phyloP scores from a whole-genome alignment of 2,797 vertebrate genomes.

The Rhyacichthys aspro region DNA sequence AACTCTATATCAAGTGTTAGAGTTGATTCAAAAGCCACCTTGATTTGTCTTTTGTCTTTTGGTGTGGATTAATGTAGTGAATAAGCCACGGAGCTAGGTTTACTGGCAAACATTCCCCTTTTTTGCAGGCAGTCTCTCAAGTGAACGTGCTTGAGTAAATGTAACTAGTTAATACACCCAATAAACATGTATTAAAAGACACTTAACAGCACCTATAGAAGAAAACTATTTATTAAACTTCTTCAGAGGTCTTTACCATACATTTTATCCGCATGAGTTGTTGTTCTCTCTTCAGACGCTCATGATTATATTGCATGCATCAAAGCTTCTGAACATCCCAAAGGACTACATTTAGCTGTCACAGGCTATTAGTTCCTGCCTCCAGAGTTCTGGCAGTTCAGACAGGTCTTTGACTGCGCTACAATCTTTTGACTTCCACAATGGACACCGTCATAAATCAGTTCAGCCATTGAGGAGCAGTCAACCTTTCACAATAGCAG shows the following conservation, averaged over 20 bases:
- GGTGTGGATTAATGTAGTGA: too few species aligned
- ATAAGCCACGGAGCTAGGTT: too few species aligned
- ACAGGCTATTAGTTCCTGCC: constrained; percentile 12
- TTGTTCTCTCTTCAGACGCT: constrained; percentile 7
- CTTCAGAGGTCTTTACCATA: background rate
- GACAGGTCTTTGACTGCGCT: constrained; percentile 29
- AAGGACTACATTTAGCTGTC: constrained; percentile 28
- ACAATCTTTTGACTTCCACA: constrained; percentile 16
- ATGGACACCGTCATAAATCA: constrained; percentile 27
- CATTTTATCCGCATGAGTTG: background rate
- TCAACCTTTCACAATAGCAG: constrained; percentile 25
- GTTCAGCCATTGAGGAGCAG: constrained; percentile 24
- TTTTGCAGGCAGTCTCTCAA: too few species aligned
- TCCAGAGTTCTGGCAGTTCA: constrained; percentile 18
- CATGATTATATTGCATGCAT: background rate
- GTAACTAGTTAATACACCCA: too few species aligned
- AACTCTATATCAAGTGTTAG: too few species aligned
- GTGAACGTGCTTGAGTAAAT: too few species aligned
- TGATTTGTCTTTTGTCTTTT: too few species aligned
- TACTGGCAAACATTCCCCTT: too few species aligned
- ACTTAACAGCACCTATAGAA: too few species aligned
- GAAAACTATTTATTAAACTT: too few species aligned
- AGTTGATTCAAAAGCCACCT: too few species aligned
- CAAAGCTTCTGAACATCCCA: constrained; percentile 9
- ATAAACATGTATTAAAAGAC: too few species aligned